Evolutionary conservation across 2,797 vertebrate genomes (phyloP).

Genomic region (Hemitrygon akajei): DNA sequence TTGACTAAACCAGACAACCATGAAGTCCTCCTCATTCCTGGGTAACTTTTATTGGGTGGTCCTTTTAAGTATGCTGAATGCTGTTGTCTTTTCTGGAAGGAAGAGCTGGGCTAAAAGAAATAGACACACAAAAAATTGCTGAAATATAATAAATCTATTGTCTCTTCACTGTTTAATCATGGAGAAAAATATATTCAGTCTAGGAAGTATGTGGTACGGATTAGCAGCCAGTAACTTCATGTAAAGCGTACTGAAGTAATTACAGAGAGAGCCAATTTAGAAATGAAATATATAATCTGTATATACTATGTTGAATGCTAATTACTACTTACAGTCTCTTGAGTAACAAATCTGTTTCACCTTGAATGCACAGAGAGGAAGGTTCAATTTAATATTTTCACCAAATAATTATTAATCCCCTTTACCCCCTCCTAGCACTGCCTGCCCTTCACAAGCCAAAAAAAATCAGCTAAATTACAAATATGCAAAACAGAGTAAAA

Average conservation of each 20-base stretch:
- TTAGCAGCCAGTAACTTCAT: not conserved
- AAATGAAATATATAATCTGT: not conserved
- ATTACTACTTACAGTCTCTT: constrained; percentile 14
- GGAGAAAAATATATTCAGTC: not conserved
- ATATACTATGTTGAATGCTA: not conserved
- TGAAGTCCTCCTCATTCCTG: not conserved
- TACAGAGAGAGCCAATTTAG: constrained; percentile 5
- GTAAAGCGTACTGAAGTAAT: not conserved
- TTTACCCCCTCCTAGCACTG: not conserved
- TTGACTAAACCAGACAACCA: not conserved
- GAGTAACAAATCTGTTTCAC: constrained; percentile 17
- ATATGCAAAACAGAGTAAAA: not conserved
- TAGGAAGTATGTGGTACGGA: not conserved
- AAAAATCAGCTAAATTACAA: constrained; percentile 4
- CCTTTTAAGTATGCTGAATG: no score
- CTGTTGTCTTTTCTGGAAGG: not conserved
- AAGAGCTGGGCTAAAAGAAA: not conserved
- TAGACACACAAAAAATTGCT: not conserved
- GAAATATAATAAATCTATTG: not conserved
- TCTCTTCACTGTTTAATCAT: not conserved
- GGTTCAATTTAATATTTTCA: not conserved
- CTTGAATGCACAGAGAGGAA: not conserved
- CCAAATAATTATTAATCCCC: not conserved
- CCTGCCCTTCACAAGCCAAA: not conserved
- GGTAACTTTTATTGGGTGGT: not conserved